Evolutionary conservation across 64 coral and sea anemone species (phyloP), one percentile per base, ranked within the genome.

Genomic region (Orbicella faveolata): DNA sequence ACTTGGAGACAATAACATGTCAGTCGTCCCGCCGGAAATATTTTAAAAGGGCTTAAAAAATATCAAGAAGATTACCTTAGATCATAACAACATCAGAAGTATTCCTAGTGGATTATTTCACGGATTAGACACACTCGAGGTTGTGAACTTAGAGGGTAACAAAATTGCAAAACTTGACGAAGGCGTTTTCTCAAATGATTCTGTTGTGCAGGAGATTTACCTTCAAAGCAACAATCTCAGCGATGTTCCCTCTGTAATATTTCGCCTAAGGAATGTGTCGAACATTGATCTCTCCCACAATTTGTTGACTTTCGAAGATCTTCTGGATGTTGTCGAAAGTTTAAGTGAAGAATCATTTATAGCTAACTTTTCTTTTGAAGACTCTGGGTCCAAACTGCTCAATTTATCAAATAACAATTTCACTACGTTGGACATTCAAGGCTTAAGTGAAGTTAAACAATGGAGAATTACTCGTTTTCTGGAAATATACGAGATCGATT

Each of bases 251-350:
- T 34, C 57, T 90, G 33, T 61, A 79, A 9, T 44, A 83, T 34
- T 81, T 87, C 23, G 72, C 87, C 2, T 61, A 44, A 76, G 16
- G 23, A 68, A 68, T 68, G 19, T 68, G 18, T 68, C 65, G 23
- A 68, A 14, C 0, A 88, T 88, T 61, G 88, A 96, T 53, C 48
- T 96, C 75, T 93, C 91, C 0, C 51, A n/a, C n/a, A 96, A 96
- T 51, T 0, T 21, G 53, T 78, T 96, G 20, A 96, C 83, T 59
- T 93, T 88, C 63, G 0, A 81, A 39, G 39, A 52, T 9, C 70
- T 96, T 62, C 25, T 75, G 34, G 78, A 93, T 68, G 0, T 36
- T 39, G n/a, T 41, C 88, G 70, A 86, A 17, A 83, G 52, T 21
- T 33, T 68, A 21, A 25, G 23, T 68, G 18, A 23, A 23, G 65